Evolutionary conservation across 1,140 invertebrate genomes (phyloP), one percentile per base, ranked within the genome.

Genomic region (Solen grandis): DNA sequence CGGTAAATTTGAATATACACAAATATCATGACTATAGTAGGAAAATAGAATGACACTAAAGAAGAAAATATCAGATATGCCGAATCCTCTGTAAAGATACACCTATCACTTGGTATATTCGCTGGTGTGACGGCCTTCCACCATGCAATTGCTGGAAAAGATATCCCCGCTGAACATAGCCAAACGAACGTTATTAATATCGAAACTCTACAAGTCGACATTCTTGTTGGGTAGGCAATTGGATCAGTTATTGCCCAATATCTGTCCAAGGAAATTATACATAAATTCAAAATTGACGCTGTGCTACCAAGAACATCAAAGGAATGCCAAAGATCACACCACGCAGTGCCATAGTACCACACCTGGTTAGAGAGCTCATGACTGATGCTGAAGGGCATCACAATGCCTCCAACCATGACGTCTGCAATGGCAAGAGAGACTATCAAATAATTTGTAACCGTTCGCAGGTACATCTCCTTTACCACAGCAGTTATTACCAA

Each of bases 381-480:
- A 60, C 96, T 96, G 5, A 99, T 96, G 92, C 98, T 98, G 86
- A 99, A 95, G 14, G 99, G 99, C 94, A 99, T 95, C 27, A 99
- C 98, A 22, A 99, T 93, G 60, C 99, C 94, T 0, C 98, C 98
- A 0, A 99, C 98, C 10, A 97, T 97, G n/a, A 99, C 93, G 91
- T 99, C 98, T 0, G 98, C 97, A n/a, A 99, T 96, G 0, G 99
- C 98, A 72, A 99, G 92, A 8, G 97, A 99, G 0, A 99, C 97
- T 84, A 99, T 97, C 92, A 99, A 98, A 92, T 99, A 99, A 93
- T 99, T 99, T 88, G 99, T 98, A 0, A 99, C 98, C 77, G 98
- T 98, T 72, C 98, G 94, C n/a, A 99, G 93, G 5, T 98, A 98
- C 87, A 97, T 95, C 91, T 99, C 98, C 3, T 96, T 99, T 90